phyloP scores from a whole-genome alignment of 1,140 invertebrate genomes.

The Phymastichus coffea region DNA sequence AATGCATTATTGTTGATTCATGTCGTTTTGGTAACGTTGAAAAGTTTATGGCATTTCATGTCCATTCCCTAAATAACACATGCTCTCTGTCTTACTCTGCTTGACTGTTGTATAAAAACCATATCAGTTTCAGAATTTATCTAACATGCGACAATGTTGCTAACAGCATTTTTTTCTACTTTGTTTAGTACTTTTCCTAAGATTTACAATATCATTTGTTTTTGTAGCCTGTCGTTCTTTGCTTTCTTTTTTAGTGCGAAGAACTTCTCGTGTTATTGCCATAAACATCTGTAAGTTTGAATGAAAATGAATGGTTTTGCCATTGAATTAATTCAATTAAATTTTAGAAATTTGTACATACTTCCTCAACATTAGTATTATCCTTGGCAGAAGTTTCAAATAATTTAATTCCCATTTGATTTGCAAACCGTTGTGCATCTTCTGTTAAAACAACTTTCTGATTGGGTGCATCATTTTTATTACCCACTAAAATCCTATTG shows the following conservation, averaged over 20 bases:
- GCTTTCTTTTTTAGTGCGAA: slow-evolving; percentile 67
- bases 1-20: slow-evolving; percentile 30
- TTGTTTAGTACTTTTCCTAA: slow-evolving; percentile 56
- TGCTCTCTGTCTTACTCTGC: slow-evolving; percentile 43
- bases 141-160: slow-evolving; percentile 36
- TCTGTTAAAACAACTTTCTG: slow-evolving; percentile 95
- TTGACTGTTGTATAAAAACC: slow-evolving; percentile 35
- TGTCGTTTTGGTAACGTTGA: slow-evolving; percentile 28
- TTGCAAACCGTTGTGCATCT: slow-evolving; percentile 95
- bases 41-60: slow-evolving; percentile 39
- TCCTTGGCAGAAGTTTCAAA: slow-evolving; percentile 99
- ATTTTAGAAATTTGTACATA: slow-evolving; percentile 54
- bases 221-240: slow-evolving; percentile 63
- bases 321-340: slow-evolving; percentile 48
- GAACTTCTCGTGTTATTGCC: slow-evolving; percentile 71
- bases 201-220: slow-evolving; percentile 58
- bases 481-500: slow-evolving; percentile 98
- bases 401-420: slow-evolving; percentile 93
- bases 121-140: slow-evolving; percentile 34
- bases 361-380: slow-evolving; percentile 98
- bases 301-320: background rate
- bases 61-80: slow-evolving; percentile 38
- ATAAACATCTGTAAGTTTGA: slow-evolving; percentile 68
- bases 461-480: slow-evolving; percentile 98
- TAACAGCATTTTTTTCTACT: slow-evolving; percentile 55